These are phyloP conservation scores for Drosophila pseudotakahashii DNA, from an alignment of 2,888 invertebrate genomes.

Conservation along the genomic window DNA sequence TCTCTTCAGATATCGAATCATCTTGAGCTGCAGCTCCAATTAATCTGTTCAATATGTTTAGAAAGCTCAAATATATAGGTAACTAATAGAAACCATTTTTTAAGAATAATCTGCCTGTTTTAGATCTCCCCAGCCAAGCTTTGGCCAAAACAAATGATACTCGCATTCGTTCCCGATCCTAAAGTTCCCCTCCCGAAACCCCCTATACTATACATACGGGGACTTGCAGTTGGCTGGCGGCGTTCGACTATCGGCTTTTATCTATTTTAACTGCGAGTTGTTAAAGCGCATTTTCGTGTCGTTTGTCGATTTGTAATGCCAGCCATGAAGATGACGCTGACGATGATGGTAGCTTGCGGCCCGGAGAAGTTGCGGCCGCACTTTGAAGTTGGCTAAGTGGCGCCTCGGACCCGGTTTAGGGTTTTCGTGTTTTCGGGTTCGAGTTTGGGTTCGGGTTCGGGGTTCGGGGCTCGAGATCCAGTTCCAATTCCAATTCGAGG, in stretches of 20 bases:
- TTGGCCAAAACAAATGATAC: conserved; percentile 30
- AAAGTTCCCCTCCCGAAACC: conserved; percentile 3
- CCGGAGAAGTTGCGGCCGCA: conserved; percentile 47
- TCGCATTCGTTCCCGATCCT: conserved; percentile 4
- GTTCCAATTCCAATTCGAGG: conserved; percentile 38
- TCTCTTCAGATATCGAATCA: conserved; percentile 10
- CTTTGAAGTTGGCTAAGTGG: conserved; percentile 81
- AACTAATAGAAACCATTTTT: conserved; percentile 39
- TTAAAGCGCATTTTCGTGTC: conserved; percentile 83
- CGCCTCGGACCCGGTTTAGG: conserved; percentile 69
- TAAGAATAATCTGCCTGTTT: conserved; percentile 22
- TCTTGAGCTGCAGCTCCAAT: neutral
- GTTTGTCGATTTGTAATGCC: conserved; percentile 81
- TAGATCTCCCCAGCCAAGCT: conserved; percentile 17
- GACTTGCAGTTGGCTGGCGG: conserved; percentile 53
- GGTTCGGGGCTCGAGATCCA: neutral
- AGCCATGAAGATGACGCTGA: conserved; percentile 47
- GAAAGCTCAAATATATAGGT: conserved; percentile 13
- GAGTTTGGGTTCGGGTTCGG: too few species aligned
- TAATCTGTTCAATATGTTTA: neutral
- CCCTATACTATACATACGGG: conserved; percentile 2
- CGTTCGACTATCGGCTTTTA: conserved; percentile 77
- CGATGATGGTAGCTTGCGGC: conserved; percentile 57
- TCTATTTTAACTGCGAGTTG: conserved; percentile 81
- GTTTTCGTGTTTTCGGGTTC: neutral